Conservation (phyloP, 2,113 vertebrate species). For the Haplochromis vanheusdeni region DNA sequence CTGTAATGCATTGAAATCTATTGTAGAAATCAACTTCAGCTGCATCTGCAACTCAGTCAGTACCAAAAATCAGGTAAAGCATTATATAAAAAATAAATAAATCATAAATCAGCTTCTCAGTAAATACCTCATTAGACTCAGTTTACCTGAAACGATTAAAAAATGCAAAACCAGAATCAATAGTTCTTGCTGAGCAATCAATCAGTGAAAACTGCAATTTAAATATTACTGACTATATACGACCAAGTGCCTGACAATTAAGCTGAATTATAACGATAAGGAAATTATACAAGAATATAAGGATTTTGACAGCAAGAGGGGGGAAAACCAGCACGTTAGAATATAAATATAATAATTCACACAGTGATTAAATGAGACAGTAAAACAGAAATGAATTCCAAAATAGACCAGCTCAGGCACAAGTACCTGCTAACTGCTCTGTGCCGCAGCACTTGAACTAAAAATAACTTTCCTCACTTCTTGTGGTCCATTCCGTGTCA, state of each 20-base stretch:
- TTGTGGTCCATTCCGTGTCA: constrained; percentile 9
- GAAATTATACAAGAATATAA: neutral
- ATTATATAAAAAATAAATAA: neutral
- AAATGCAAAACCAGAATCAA: neutral
- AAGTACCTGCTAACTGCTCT: neutral
- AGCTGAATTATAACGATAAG: neutral
- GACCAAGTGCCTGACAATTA: neutral
- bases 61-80: neutral
- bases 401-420: neutral
- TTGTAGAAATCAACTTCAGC: neutral
- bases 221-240: neutral
- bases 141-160: neutral
- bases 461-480: constrained; percentile 8
- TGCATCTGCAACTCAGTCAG: neutral
- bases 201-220: neutral
- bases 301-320: neutral
- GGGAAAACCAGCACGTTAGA: neutral
- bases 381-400: neutral
- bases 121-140: neutral
- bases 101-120: neutral
- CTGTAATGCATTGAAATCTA: neutral
- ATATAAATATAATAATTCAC: neutral
- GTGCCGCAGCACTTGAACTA: neutral
- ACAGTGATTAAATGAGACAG: neutral
- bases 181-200: neutral